A percentile compares a stretch with the other conserved stretches of the same genome.
These are phyloP conservation scores for Sebastes diploproa DNA, from an alignment of 2,797 vertebrate genomes.

Conservation along the genomic window DNA sequence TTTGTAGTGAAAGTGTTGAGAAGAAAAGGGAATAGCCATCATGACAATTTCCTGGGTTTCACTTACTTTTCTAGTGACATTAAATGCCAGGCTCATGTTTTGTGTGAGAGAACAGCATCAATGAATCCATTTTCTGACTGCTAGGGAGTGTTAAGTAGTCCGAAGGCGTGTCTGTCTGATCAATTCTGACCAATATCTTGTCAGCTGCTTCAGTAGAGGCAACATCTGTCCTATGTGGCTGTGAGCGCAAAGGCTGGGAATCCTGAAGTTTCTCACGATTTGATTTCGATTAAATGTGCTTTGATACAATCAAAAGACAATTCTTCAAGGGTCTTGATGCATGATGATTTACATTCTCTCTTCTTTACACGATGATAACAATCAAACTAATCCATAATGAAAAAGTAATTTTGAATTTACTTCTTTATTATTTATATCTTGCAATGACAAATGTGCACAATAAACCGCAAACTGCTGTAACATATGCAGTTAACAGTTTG, in stretches of 20 bases:
- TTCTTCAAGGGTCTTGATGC: background rate
- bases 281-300: constrained; percentile 3
- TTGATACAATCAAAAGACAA: background rate
- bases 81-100: constrained; percentile 40
- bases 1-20: background rate
- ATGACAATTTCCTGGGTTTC: background rate
- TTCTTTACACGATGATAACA: background rate
- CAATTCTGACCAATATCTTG: constrained; percentile 42
- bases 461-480: background rate
- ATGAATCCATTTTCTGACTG: constrained; percentile 47
- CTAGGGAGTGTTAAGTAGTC: constrained; percentile 41
- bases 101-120: constrained; percentile 38
- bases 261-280: constrained; percentile 12
- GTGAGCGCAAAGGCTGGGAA: background rate
- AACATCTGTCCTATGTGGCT: constrained; percentile 15
- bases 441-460: background rate
- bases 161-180: constrained; percentile 25
- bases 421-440: background rate
- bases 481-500: background rate
- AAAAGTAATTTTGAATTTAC: background rate
- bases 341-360: background rate
- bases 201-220: constrained; percentile 27
- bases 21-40: background rate
- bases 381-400: background rate
- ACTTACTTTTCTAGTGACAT: constrained; percentile 17